Evolutionary conservation across 2,113 vertebrate genomes (phyloP).

Genomic region (Solea solea): DNA sequence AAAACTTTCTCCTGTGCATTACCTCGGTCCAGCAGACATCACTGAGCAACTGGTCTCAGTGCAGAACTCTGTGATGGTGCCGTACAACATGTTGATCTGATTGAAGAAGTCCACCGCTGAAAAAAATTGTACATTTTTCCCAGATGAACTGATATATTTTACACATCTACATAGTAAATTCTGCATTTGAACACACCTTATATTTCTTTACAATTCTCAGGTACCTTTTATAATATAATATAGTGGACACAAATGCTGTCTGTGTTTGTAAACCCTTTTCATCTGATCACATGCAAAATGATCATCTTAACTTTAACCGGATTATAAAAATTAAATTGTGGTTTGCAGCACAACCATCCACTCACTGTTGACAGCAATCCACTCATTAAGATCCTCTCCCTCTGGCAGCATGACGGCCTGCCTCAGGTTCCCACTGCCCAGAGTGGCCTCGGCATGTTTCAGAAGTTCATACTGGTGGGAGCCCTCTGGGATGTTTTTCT

Average conservation of each 20-base stretch:
- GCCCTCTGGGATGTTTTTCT: constrained; percentile 96
- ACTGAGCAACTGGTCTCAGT: constrained; percentile 92
- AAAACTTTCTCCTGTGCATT: neutral
- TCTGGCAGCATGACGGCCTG: constrained; percentile 95
- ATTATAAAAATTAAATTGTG: neutral
- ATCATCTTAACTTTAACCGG: neutral
- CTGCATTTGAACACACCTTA: too few species aligned
- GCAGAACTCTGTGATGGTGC: constrained; percentile 97
- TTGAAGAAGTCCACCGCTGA: constrained; percentile 98
- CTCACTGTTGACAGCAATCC: constrained; percentile 98
- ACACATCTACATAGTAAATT: too few species aligned
- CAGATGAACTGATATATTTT: too few species aligned
- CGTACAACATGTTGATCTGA: constrained; percentile 98
- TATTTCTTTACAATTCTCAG: too few species aligned
- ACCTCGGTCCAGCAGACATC: constrained; percentile 97
- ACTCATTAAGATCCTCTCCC: constrained; percentile 96
- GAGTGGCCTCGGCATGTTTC: constrained; percentile 94
- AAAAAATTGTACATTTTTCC: neutral
- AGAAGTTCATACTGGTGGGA: constrained; percentile 96
- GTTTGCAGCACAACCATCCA: neutral
- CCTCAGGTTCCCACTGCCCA: constrained; percentile 93
- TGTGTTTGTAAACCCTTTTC: too few species aligned
- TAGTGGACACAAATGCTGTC: neutral
- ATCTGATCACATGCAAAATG: too few species aligned
- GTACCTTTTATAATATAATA: too few species aligned